Base-by-base conservation (phyloP, 2,797 vertebrate genomes). In the Sphenodon punctatus region DNA sequence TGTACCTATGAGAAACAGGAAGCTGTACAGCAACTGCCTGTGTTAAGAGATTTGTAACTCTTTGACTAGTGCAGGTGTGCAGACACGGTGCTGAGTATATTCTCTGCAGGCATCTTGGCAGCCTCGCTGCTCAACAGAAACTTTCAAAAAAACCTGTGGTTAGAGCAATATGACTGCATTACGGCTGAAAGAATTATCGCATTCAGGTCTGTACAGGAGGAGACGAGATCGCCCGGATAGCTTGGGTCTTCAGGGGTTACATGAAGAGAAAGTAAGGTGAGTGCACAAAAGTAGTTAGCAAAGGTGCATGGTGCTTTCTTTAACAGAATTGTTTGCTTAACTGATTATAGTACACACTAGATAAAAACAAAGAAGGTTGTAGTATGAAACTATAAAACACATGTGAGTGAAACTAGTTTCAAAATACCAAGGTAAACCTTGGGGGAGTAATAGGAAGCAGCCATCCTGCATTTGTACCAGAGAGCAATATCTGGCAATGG, bases 201-300 rank as follows among this genome's bases (percentile, higher is more conserved):
- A 98, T 68, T 99, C 98, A 22, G 97, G 97, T 91, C 96, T 98
- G 92, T 99, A 98, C 95, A 96, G 98, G 87, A 96, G 98, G 76
- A 96, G 98, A 92, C 96, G 97, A 86, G 97, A 98, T 82, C 96
- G 96, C 9, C 95, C 96, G 1, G 96, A 96, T 67, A 97, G 96
- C 56, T 65, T 94, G 91, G 93, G 92, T 85, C 80, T 93, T 34
- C 93, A 87, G 10, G 94, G 94, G 83, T 83, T 95, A 25, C 94
- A 95, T 0, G 92, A 95, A 73, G 96, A 96, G 80, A 95, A 93
- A 79, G 83, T 97, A 89, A 97, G 98, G 98, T 98, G 94, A 97
- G 96, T 95, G 70, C 1, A 7, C 48, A 59, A 39, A 45, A 84
- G 72, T 10, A 38, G 68, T 67, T 75, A 36, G 60, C 5, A 19